Percentiles rank a stretch among this genome's conserved stretches.
These are phyloP conservation scores for Polyommatus icarus DNA, from an alignment of 2,888 invertebrate species.

Conservation along the genomic window DNA sequence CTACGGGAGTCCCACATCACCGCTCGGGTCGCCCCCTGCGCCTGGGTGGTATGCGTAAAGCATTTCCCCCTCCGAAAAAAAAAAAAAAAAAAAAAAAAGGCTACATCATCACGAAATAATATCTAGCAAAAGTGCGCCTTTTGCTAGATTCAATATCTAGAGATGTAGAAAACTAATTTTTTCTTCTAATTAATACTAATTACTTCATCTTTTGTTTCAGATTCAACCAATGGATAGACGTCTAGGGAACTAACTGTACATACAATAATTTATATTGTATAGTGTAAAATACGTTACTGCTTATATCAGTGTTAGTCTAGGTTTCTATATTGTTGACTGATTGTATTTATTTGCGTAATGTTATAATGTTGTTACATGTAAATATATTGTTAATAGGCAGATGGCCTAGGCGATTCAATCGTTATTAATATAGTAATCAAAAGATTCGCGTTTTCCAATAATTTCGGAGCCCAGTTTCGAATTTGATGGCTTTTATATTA, in stretches of 20 bases:
- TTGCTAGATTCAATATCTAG: too few relatives aligned
- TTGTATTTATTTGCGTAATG: neutral
- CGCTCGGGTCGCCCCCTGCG: too few relatives aligned
- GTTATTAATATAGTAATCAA: neutral
- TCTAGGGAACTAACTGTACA: neutral
- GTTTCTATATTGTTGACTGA: neutral
- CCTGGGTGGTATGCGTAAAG: too few relatives aligned
- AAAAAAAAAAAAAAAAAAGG: too few relatives aligned
- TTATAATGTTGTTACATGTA: neutral
- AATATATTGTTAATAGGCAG: slow-evolving; percentile 13
- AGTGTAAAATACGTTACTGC: neutral
- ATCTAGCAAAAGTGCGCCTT: too few relatives aligned
- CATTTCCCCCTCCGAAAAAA: too few relatives aligned
- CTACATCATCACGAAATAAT: too few relatives aligned
- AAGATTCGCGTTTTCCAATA: slow-evolving; percentile 53
- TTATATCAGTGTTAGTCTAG: neutral
- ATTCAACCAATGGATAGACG: neutral
- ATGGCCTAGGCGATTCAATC: neutral
- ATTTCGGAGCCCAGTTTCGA: slow-evolving; percentile 72
- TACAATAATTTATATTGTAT: neutral
- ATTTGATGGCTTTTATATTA: slow-evolving; percentile 43
- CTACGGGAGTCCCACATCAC: too few relatives aligned
- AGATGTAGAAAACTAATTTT: too few relatives aligned
- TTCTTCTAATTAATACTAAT: too few relatives aligned
- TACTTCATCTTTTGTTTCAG: neutral